Evolutionary conservation across 2,888 invertebrate genomes (phyloP), one percentile per base, ranked within the genome.

Genomic region (Cheilosia variabilis): DNA sequence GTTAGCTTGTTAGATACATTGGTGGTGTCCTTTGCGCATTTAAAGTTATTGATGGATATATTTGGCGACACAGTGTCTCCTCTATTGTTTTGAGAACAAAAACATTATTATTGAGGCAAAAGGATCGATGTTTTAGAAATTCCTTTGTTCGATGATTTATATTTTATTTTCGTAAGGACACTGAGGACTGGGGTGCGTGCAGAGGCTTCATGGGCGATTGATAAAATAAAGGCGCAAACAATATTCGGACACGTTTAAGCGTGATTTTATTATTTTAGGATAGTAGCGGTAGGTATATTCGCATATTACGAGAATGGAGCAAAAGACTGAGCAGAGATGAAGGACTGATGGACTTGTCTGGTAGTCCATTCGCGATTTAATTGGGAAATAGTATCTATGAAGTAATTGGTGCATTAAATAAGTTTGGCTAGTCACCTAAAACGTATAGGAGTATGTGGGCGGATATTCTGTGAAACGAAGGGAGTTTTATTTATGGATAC

Each of bases 31-130:
- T 81, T 66, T 81, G 45, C 66, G 77, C 87, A 82, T 87, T 87
- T 81, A 81, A 84, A 69, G 82, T 87, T 87, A 80, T 83, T 87
- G 87, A 88, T 87, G 87, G 88, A 86, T 88, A 87, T 87, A 88
- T 88, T 88, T 88, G 88, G 88, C 88, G 88, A 88, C 88, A 88
- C 79, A 79, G 77, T 88, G 88, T 88, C 88, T 88, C 87, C 43
- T 73, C 88, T 82, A 88, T 88, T 88, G 88, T 88, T 87, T 88
- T 75, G 78, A 77, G 82, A 88, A 88, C 88, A 88, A 88, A 88
- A 86, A 82, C 87, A 82, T 82, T 81, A 82, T 87, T 87, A 87
- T 87, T 87, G 82, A 87, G 73, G 77, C 86, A 82, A 87, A 82
- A 78, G 81, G 86, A 78, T 77, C 58, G 68, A 77, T 77, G 82